These are phyloP conservation scores for Sebastes diploproa DNA, from an alignment of 2,797 vertebrate genomes.

Conservation along the genomic window DNA sequence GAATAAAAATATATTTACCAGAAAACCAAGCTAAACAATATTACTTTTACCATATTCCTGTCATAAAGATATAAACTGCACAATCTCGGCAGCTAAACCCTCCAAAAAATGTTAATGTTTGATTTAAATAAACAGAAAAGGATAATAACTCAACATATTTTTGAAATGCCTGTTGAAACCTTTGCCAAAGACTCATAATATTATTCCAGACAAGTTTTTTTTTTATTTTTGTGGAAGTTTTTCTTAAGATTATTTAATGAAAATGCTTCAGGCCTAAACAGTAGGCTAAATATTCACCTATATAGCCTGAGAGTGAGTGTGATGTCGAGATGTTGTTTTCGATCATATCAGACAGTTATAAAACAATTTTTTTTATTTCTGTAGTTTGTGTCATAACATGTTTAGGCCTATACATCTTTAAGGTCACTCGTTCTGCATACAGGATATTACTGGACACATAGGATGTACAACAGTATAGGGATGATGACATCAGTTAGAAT, in stretches of 20 bases:
- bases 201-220: not conserved
- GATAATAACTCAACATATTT: not conserved
- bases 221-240: not conserved
- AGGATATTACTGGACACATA: slow-evolving; percentile 72
- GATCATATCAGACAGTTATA: slow-evolving; percentile 75
- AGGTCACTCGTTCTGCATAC: slow-evolving; percentile 74
- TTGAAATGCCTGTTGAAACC: not conserved
- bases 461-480: slow-evolving; percentile 74
- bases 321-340: slow-evolving; percentile 17
- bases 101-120: not conserved
- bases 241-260: not conserved
- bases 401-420: slow-evolving; percentile 72
- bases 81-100: not conserved
- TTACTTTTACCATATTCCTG: not conserved
- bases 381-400: slow-evolving; percentile 65
- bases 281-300: not conserved
- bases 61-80: not conserved
- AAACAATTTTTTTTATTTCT: slow-evolving; percentile 71
- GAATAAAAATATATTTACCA: not conserved
- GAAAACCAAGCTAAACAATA: not conserved
- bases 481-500: slow-evolving; percentile 73
- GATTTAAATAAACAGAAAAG: not conserved
- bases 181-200: not conserved
- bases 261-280: not conserved
- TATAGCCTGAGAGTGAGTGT: not conserved